Evolutionary conservation across 2,888 invertebrate genomes (phyloP).

Genomic region (Cryptocheilus praepositus): DNA sequence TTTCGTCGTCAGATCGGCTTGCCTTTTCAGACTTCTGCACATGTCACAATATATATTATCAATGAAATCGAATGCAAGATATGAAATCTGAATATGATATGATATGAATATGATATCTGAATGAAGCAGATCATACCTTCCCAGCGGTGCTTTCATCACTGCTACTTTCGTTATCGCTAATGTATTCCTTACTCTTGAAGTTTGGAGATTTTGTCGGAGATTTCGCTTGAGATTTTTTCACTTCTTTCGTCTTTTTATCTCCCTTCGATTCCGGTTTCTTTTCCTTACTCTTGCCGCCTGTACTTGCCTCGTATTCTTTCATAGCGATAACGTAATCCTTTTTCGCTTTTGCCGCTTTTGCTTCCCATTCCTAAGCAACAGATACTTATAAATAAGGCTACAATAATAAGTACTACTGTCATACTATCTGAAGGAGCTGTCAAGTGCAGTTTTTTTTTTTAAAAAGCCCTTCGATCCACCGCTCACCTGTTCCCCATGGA

Average conservation of each 20-base stretch:
- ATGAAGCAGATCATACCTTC: constrained; percentile 33
- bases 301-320: constrained; percentile 91
- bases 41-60: neutral
- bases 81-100: constrained; percentile 80
- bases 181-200: constrained; percentile 95
- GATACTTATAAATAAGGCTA: constrained; percentile 9
- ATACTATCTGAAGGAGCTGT: too few species aligned
- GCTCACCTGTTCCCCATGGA: too few species aligned
- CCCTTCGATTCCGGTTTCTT: constrained; percentile 71
- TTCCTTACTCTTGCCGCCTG: constrained; percentile 75
- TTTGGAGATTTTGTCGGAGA: constrained; percentile 74
- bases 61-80: constrained; percentile 3
- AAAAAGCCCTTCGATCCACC: too few species aligned
- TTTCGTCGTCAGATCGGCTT: constrained; percentile 59
- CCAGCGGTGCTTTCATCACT: constrained; percentile 73
- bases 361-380: constrained; percentile 88
- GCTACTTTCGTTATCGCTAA: constrained; percentile 84
- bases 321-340: constrained; percentile 91
- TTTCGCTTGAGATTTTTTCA: too few species aligned
- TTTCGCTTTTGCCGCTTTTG: constrained; percentile 88
- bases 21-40: constrained; percentile 50
- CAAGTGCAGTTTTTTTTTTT: too few species aligned
- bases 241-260: constrained; percentile 69
- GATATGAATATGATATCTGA: constrained; percentile 69
- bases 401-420: too few species aligned